Conservation (phyloP, 1,140 invertebrate species). For the Heterodera schachtii region DNA sequence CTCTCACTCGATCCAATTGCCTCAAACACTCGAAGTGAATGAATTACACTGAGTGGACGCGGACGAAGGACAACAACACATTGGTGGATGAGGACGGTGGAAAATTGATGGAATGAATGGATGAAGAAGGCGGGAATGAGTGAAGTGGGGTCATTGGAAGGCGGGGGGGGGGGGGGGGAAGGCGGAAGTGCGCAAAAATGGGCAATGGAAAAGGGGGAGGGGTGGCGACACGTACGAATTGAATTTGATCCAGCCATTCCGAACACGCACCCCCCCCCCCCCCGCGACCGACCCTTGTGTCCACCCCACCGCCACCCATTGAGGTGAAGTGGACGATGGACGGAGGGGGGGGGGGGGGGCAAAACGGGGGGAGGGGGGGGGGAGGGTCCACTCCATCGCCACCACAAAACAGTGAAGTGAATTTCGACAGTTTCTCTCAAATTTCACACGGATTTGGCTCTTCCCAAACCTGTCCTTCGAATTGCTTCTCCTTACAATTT, state of each 20-base stretch:
- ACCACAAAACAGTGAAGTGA: no score
- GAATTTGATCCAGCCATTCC: not conserved
- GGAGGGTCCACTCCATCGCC: no score
- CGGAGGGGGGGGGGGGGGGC: no score
- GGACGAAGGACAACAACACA: not conserved
- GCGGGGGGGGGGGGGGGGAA: not conserved
- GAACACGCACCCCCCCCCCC: not conserved
- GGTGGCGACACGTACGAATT: not conserved
- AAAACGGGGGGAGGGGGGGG: no score
- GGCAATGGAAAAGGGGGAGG: not conserved
- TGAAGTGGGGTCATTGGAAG: not conserved
- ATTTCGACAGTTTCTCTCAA: not conserved
- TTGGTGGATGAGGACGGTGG: not conserved
- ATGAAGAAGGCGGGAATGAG: not conserved
- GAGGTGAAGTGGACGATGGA: not conserved
- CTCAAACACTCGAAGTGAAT: not conserved
- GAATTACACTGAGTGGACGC: not conserved
- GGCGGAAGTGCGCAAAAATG: not conserved
- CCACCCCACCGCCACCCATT: not conserved
- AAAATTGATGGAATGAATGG: not conserved
- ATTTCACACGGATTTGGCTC: not conserved
- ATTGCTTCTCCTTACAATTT: no score
- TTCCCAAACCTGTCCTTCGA: not conserved
- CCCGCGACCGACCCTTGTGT: no score
- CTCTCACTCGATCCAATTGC: constrained; percentile 12